Evolutionary conservation across 2,888 invertebrate species (phyloP).

Genomic region (Harmothoe impar): DNA sequence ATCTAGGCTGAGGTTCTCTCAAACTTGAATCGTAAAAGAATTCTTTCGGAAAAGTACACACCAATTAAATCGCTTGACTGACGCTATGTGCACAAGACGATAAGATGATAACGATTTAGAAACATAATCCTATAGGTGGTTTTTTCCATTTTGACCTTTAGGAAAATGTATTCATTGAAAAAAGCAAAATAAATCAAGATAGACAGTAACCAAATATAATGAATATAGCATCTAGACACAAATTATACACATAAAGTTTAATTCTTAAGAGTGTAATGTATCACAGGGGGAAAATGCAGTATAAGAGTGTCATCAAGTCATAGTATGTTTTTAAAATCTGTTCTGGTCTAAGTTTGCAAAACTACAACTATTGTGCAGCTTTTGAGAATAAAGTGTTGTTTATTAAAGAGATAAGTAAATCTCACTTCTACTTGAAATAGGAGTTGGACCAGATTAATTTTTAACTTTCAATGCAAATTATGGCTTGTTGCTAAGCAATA

Average conservation of each 20-base stretch:
- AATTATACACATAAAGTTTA: not conserved
- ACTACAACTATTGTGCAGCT: too few relatives aligned
- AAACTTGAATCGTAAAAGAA: too few relatives aligned
- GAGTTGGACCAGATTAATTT: too few relatives aligned
- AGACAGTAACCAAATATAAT: not conserved
- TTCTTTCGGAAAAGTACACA: too few relatives aligned
- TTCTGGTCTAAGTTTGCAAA: not conserved
- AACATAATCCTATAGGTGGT: not conserved
- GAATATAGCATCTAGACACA: not conserved
- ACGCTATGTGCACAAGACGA: not conserved
- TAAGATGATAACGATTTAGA: not conserved
- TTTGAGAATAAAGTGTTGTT: too few relatives aligned
- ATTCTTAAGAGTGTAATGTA: not conserved
- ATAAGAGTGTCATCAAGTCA: not conserved
- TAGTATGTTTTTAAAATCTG: not conserved
- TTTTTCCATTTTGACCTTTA: too few relatives aligned
- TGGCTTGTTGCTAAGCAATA: too few relatives aligned
- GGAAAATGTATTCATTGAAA: too few relatives aligned
- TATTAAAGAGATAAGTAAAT: too few relatives aligned
- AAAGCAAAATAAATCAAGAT: not conserved
- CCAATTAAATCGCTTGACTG: not conserved
- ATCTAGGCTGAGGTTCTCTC: too few relatives aligned
- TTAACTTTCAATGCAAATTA: too few relatives aligned
- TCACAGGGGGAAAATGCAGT: not conserved
- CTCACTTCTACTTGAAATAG: too few relatives aligned